phyloP scores from a whole-genome alignment of 2,797 vertebrate genomes.

The Anniella stebbinsi region DNA sequence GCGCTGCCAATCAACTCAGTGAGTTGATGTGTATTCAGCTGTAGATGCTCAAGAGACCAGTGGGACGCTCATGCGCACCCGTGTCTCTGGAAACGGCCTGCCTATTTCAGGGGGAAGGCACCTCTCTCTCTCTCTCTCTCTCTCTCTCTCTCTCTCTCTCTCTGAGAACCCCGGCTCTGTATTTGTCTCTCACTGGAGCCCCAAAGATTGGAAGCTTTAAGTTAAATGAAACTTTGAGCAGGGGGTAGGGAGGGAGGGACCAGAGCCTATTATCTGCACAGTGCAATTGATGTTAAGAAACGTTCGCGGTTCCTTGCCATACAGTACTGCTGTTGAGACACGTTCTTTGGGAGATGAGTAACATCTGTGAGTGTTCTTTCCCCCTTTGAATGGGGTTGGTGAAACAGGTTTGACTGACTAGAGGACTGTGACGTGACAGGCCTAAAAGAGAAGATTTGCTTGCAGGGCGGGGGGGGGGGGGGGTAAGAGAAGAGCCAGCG shows the following conservation, averaged over 20 bases:
- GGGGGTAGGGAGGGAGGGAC: conserved; percentile 25
- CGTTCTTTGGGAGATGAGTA: conserved; percentile 63
- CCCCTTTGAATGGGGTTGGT: conserved; percentile 65
- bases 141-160: too few species aligned
- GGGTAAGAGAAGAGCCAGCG: conserved; percentile 23
- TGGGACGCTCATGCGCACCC: not conserved
- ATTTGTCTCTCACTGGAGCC: not conserved
- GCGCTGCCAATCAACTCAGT: not conserved
- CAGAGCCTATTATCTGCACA: conserved; percentile 11
- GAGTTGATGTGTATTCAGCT: too few species aligned
- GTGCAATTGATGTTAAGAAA: conserved; percentile 39
- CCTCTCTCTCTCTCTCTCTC: not conserved
- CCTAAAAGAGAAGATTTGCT: conserved; percentile 51
- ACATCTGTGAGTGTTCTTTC: conserved; percentile 54
- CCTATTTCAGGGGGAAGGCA: too few species aligned
- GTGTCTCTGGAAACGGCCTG: not conserved
- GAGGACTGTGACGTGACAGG: conserved; percentile 53
- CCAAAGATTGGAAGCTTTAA: conserved; percentile 59
- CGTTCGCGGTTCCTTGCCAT: conserved; percentile 56
- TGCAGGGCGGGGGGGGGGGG: too few species aligned
- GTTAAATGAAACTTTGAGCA: conserved; percentile 61
- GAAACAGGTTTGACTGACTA: conserved; percentile 63
- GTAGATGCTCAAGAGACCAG: too few species aligned
- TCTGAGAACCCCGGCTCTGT: not conserved
- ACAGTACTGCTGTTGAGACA: conserved; percentile 63